Conservation (phyloP, 2,113 vertebrate species). For the Podilymbus podiceps region DNA sequence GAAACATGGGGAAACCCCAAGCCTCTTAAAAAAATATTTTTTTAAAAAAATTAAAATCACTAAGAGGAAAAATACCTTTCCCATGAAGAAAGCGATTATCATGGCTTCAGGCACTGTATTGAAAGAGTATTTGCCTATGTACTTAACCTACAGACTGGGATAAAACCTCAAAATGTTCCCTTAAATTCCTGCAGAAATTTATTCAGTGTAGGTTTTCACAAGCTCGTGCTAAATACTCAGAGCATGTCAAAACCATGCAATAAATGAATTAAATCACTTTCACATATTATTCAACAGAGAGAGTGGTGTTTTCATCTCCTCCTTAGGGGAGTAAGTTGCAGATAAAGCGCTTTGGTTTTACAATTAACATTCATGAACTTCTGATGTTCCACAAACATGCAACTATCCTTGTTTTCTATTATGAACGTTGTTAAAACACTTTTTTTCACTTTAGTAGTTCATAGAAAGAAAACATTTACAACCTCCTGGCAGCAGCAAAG, state of each 20-base stretch:
- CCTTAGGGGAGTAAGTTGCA: conserved; percentile 23
- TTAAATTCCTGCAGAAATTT: conserved; percentile 7
- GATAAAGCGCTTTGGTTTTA: conserved; percentile 31
- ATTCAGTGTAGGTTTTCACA: conserved; percentile 47
- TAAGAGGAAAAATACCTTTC: neutral
- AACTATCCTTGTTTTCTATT: conserved; percentile 23
- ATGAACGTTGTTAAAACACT: conserved; percentile 58
- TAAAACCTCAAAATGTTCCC: neutral
- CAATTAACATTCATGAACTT: conserved; percentile 38
- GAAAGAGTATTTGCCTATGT: neutral
- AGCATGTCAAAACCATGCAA: conserved; percentile 36
- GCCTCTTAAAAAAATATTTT: neutral
- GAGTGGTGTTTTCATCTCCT: conserved; percentile 25
- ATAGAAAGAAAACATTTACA: neutral
- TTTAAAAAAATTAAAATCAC: neutral
- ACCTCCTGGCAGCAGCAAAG: neutral
- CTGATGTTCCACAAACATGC: conserved; percentile 45
- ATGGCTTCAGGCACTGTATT: neutral
- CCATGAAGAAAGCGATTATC: neutral
- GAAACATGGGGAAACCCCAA: neutral
- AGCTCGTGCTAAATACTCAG: neutral
- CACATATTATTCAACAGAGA: neutral
- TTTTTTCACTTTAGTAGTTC: neutral
- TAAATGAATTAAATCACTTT: conserved; percentile 32
- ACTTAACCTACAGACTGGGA: neutral